Evolutionary conservation across 2,797 vertebrate genomes (phyloP), one percentile per base, ranked within the genome.

Genomic region (Myotis daubentonii): DNA sequence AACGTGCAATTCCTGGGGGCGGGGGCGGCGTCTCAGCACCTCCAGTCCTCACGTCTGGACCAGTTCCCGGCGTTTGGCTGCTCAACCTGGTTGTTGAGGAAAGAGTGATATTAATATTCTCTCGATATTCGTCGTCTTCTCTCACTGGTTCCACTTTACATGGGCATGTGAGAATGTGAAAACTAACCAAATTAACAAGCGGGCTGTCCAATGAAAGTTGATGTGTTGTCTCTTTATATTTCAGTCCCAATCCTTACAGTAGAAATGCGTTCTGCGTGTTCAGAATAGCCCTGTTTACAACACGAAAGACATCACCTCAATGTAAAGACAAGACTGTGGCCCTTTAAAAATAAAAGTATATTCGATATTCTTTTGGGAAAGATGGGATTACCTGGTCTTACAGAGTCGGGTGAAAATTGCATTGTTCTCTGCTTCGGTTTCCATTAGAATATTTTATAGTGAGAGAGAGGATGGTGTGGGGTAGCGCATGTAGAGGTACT

Each of bases 381-480:
- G 8, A 87, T 22, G 5, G 25, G 3, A 71, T 95, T 85, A 44
- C 68, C 4, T 90, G 84, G 92, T 90, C 72, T 93, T 74, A 30
- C 86, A 94, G 71, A 96, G 80, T 93, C n/a, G 30, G 47, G n/a
- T 81, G 44, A 71, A 89, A 91, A 76, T 70, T n/a, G 3, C 20
- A 30, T 95, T n/a, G 23, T 82, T 75, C 76, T 38, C 79, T 79
- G 91, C 57, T 97, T 95, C 94, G 15, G 95, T 97, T 96, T 79
- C 80, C 90, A 89, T 95, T 87, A 92, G 79, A 95, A 89, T 96
- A 89, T 97, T 96, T 98, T 96, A 68, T 41, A 92, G 62, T 57
- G 94, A 91, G 85, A 88, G 89, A 79, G 20, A 97, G 95, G 95
- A 85, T 68, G 91, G 91, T 94, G 68, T 53, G 33, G 93, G 96